Evolutionary conservation across 2,797 vertebrate genomes (phyloP), one percentile per base, ranked within the genome.

Genomic region (Buceros bicornis): DNA sequence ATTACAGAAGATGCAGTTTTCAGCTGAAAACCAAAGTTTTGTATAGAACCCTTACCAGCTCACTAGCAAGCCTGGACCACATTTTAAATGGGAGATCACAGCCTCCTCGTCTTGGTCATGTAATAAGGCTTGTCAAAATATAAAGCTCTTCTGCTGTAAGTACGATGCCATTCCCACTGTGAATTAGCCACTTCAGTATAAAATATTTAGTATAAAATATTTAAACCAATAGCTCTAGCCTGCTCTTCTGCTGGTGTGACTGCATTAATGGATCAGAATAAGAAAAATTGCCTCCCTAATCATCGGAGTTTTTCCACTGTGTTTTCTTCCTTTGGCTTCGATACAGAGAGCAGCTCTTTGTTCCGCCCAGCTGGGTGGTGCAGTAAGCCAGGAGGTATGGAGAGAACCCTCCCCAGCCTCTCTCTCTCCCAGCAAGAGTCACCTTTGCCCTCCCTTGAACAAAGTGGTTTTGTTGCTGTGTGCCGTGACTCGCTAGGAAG

Each of bases 181-280:
- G 66, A 88, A 50, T 82, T 72, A 74, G 56, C 37, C 57, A 22
- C 53, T 89, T 66, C 20, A 47, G 21, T 74, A 78, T 73, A 58
- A 93, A 80, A 89, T 82, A 87, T 80, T 95, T 90, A 93, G 21
- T 74, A 78, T 73, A 58, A 93, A 80, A 89, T 82, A 87, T 80
- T 95, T 90, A 93, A 93, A 79, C 45, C 47, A 51, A 43, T 7
- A 73, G 25, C 43, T 73, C n/a, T 42, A 13, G 80, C 3, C 1
- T 8, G n/a, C 35, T 79, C 28, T 84, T 94, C 62, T 79, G 48
- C 48, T 95, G 35, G 35, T 84, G 29, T 11, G 87, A 80, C 48
- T 90, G 64, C 60, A 73, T 80, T 77, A 87, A 80, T 21, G 28
- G 56, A 67, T 84, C 56, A 72, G 80, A 60, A 70, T 56, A 62